These are phyloP conservation scores for Synaphobranchus kaupii DNA, from an alignment of 2,797 vertebrate species.

Conservation along the genomic window DNA sequence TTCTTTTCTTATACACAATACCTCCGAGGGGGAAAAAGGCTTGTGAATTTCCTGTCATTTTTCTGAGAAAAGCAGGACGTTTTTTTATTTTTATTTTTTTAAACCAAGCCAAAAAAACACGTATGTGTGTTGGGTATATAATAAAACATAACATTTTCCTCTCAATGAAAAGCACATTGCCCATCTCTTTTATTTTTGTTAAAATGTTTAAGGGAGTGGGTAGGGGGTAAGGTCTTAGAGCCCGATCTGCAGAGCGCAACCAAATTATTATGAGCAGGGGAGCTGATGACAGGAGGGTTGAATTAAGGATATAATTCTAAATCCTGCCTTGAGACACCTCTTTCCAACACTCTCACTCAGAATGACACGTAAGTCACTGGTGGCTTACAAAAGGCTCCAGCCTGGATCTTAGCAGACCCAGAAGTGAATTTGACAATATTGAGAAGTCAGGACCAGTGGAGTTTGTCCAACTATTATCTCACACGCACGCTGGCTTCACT, in stretches of 20 bases:
- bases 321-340: conserved; percentile 19
- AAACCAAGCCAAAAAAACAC: conserved; percentile 6
- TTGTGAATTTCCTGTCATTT: conserved; percentile 42
- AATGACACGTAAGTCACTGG: neutral
- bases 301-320: conserved; percentile 16
- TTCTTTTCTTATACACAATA: conserved; percentile 36
- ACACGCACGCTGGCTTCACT: neutral
- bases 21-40: conserved; percentile 29
- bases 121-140: neutral
- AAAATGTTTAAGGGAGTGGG: neutral
- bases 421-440: neutral
- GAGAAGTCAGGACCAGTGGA: neutral
- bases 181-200: neutral
- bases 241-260: neutral
- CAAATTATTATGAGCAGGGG: neutral
- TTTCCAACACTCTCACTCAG: neutral
- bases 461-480: conserved; percentile 4
- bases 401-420: neutral
- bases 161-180: neutral
- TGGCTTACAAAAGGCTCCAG: conserved; percentile 9
- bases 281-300: conserved; percentile 23
- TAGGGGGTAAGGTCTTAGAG: neutral
- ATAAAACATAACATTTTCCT: neutral
- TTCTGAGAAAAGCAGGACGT: conserved; percentile 38
- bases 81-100: conserved; percentile 5